These are phyloP conservation scores for Synanthedon tipuliformis DNA, from an alignment of 2,888 invertebrate genomes.

Conservation along the genomic window DNA sequence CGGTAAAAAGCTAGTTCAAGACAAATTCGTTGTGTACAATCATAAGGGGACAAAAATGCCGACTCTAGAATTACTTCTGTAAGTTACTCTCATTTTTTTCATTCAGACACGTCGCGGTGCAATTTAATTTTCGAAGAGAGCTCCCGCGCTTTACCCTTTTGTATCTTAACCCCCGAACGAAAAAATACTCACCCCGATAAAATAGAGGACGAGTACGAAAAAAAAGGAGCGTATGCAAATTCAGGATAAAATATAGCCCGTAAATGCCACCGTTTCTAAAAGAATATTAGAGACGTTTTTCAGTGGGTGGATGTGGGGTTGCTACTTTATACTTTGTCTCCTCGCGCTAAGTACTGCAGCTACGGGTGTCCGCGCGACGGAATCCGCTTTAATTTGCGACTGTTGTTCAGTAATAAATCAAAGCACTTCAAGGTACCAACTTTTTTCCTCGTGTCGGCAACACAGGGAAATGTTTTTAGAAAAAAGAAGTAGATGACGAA, in stretches of 20 bases:
- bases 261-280: constrained; percentile 73
- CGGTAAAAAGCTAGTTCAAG: no score
- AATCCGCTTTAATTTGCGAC: constrained; percentile 62
- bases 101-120: constrained; percentile 37
- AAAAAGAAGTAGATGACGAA: no score
- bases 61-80: neutral
- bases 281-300: constrained; percentile 73
- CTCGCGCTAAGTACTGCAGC: constrained; percentile 63
- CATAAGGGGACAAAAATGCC: neutral
- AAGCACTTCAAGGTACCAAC: constrained; percentile 13
- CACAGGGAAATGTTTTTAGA: no score
- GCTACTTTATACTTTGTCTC: constrained; percentile 69
- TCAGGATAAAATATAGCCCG: constrained; percentile 73
- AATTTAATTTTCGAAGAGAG: constrained; percentile 67
- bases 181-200: constrained; percentile 69
- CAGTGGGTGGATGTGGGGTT: constrained; percentile 69
- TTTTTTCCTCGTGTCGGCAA: constrained; percentile 5
- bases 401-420: constrained; percentile 63
- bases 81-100: constrained; percentile 4
- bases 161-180: constrained; percentile 70
- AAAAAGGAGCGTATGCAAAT: constrained; percentile 71
- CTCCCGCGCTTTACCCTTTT: constrained; percentile 69
- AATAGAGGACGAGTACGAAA: constrained; percentile 69
- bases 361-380: constrained; percentile 53
- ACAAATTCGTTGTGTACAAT: neutral